Evolutionary conservation across 1,140 invertebrate species (phyloP).

Genomic region (Paraescarpia echinospica): DNA sequence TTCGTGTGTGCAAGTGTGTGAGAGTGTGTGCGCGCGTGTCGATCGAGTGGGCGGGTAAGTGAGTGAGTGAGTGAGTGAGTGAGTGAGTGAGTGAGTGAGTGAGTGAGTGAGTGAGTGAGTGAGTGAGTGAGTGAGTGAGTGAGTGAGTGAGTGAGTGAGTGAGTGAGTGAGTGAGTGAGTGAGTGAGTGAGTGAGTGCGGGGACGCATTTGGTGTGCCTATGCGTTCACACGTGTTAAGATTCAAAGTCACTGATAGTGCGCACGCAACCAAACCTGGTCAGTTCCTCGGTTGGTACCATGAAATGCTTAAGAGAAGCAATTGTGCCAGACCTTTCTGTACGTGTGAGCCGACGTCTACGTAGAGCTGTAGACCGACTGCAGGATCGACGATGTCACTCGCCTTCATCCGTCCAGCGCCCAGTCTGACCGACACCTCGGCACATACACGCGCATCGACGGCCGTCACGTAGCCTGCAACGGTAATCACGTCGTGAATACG

Average conservation of each 20-base stretch:
- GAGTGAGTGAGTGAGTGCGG: no score
- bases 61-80: no score
- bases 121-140: neutral
- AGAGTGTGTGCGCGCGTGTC: no score
- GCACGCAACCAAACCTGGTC: no score
- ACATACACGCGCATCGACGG: conserved; percentile 57
- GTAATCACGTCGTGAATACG: neutral
- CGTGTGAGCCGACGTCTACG: conserved; percentile 50
- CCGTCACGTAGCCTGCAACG: conserved; percentile 54
- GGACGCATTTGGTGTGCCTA: neutral
- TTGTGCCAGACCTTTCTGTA: conserved; percentile 46
- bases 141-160: no score
- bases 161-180: no score
- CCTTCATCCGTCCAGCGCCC: conserved; percentile 57
- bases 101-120: no score
- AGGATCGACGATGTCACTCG: conserved; percentile 54
- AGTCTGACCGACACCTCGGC: conserved; percentile 54
- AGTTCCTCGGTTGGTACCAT: neutral
- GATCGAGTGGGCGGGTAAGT: no score
- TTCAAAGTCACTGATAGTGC: no score
- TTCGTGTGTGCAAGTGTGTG: no score
- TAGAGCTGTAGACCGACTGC: conserved; percentile 59
- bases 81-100: no score
- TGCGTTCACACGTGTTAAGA: no score
- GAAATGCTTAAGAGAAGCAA: neutral